These are phyloP conservation scores for Eurytemora carolleeae DNA, from an alignment of 1,140 invertebrate genomes.

Conservation along the genomic window DNA sequence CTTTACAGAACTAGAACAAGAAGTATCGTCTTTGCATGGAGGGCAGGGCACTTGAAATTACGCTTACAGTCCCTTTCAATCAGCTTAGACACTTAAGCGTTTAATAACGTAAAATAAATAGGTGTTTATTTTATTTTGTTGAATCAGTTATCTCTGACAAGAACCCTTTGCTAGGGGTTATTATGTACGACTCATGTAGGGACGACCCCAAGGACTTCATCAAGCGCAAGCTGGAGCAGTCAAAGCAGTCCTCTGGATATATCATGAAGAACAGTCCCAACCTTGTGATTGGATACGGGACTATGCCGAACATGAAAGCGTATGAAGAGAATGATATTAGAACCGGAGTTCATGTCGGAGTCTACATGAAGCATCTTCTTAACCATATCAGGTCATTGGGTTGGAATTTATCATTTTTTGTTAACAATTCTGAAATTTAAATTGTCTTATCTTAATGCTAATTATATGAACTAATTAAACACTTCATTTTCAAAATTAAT, in stretches of 20 bases:
- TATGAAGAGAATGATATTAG: constrained; percentile 2
- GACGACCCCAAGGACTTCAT: neutral
- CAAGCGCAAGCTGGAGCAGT: neutral
- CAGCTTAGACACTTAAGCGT: no score
- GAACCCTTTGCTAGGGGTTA: neutral
- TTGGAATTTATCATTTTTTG: no score
- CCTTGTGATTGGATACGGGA: constrained; percentile 12
- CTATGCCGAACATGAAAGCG: neutral
- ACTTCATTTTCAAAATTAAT: no score
- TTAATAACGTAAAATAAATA: no score
- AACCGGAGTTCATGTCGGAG: neutral
- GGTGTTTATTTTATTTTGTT: no score
- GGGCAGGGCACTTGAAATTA: no score
- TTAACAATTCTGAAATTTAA: no score
- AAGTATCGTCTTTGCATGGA: no score
- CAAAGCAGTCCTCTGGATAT: neutral
- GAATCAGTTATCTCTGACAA: neutral
- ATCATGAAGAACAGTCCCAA: neutral
- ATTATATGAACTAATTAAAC: no score
- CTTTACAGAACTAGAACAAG: no score
- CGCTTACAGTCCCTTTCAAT: no score
- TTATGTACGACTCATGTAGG: constrained; percentile 14
- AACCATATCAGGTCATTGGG: constrained; percentile 6
- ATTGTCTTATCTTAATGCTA: no score
- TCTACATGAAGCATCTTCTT: constrained; percentile 13